Conservation (phyloP, 2,797 vertebrate genomes). For the Pristis pectinata region DNA sequence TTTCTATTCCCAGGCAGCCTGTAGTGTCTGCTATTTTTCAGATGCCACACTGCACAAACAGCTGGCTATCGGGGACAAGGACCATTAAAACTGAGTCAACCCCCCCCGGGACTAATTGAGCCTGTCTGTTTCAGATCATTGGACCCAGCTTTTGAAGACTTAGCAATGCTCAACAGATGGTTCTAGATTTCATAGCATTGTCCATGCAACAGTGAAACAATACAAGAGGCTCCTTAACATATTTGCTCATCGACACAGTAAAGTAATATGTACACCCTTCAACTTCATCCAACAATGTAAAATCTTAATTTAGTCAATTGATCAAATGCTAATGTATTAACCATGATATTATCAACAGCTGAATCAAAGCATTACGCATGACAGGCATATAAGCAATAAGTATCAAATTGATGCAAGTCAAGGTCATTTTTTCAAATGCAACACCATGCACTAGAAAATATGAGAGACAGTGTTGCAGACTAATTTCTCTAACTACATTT, state of each 20-base stretch:
- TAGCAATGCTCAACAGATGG: not conserved
- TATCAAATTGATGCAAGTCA: not conserved
- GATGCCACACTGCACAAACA: too few relatives aligned
- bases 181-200: not conserved
- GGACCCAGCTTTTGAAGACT: not conserved
- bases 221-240: not conserved
- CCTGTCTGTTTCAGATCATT: not conserved
- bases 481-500: not conserved
- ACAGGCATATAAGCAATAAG: not conserved
- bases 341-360: not conserved
- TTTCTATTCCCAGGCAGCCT: too few relatives aligned
- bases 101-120: too few relatives aligned
- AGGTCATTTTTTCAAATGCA: not conserved
- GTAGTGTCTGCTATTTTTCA: too few relatives aligned
- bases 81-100: too few relatives aligned
- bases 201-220: not conserved
- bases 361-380: not conserved
- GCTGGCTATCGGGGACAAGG: too few relatives aligned
- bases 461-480: not conserved
- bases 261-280: not conserved
- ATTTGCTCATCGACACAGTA: not conserved
- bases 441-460: not conserved
- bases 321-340: too few relatives aligned
- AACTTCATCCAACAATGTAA: not conserved
- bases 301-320: not conserved